Conservation (phyloP, 1,140 invertebrate genomes). For the Lepidostoma basale region DNA sequence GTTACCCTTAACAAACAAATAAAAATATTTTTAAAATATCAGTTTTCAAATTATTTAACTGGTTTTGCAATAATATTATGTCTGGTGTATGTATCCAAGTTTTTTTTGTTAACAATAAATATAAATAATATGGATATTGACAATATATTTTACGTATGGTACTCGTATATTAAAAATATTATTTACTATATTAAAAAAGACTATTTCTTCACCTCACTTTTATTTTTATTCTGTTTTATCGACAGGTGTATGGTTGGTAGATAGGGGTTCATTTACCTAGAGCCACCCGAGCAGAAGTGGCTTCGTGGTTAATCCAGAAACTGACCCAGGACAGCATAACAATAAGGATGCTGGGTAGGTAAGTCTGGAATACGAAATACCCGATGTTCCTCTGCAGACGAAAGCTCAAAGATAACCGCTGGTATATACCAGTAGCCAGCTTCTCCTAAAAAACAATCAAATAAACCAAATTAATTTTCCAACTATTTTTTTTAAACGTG, state of each 20-base stretch:
- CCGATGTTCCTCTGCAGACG: slow-evolving; percentile 89
- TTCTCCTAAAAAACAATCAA: slow-evolving; percentile 62
- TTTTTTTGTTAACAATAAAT: too few relatives aligned
- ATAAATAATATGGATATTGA: too few relatives aligned
- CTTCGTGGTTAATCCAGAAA: slow-evolving; percentile 96
- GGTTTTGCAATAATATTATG: too few relatives aligned
- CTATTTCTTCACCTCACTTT: too few relatives aligned
- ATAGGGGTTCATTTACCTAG: slow-evolving; percentile 71
- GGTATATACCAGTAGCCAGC: slow-evolving; percentile 91
- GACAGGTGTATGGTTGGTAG: background rate
- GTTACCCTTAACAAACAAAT: too few relatives aligned
- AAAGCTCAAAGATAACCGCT: slow-evolving; percentile 91
- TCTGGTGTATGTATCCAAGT: too few relatives aligned
- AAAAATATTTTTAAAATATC: too few relatives aligned
- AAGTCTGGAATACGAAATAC: slow-evolving; percentile 94
- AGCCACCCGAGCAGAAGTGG: slow-evolving; percentile 75
- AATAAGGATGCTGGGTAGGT: slow-evolving; percentile 91
- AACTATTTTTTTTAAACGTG: background rate
- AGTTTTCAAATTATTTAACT: too few relatives aligned
- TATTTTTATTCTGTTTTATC: too few relatives aligned
- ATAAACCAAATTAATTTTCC: background rate
- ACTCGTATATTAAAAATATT: too few relatives aligned
- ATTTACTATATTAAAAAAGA: too few relatives aligned
- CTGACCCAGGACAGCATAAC: slow-evolving; percentile 96
- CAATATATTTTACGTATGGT: too few relatives aligned